These are phyloP conservation scores for Allygus modestus DNA, from an alignment of 2,888 invertebrate species.

Conservation along the genomic window DNA sequence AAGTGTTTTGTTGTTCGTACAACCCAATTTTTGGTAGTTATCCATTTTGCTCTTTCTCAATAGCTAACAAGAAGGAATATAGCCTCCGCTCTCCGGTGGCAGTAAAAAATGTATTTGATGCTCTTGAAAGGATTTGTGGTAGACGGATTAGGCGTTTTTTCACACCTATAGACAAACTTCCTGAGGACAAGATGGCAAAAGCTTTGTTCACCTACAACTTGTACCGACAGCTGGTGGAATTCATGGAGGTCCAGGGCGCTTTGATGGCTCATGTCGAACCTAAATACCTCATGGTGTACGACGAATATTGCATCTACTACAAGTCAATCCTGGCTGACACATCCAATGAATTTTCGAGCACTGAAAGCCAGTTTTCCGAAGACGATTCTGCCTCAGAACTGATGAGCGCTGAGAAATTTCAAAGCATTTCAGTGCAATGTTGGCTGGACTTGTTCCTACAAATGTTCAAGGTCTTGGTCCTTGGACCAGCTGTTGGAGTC, in stretches of 20 bases:
- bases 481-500: slow-evolving; percentile 32
- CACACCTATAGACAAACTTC: slow-evolving; percentile 64
- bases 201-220: slow-evolving; percentile 71
- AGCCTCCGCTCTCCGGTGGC: background rate
- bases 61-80: background rate
- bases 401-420: background rate
- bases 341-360: background rate
- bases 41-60: slow-evolving; percentile 2
- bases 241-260: slow-evolving; percentile 73
- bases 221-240: slow-evolving; percentile 73
- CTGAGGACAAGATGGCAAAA: slow-evolving; percentile 70
- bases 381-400: background rate
- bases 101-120: slow-evolving; percentile 43
- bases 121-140: slow-evolving; percentile 69
- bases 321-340: background rate
- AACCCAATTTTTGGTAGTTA: slow-evolving; percentile 25
- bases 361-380: background rate
- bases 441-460: slow-evolving; percentile 82
- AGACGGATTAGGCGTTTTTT: slow-evolving; percentile 59
- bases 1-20: slow-evolving; percentile 66
- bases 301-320: slow-evolving; percentile 72
- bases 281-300: slow-evolving; percentile 74
- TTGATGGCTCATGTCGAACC: slow-evolving; percentile 74
- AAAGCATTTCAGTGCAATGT: slow-evolving; percentile 71
- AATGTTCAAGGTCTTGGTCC: slow-evolving; percentile 76